Conservation (phyloP, 2,888 invertebrate genomes). For the Neoaliturus tenellus region DNA sequence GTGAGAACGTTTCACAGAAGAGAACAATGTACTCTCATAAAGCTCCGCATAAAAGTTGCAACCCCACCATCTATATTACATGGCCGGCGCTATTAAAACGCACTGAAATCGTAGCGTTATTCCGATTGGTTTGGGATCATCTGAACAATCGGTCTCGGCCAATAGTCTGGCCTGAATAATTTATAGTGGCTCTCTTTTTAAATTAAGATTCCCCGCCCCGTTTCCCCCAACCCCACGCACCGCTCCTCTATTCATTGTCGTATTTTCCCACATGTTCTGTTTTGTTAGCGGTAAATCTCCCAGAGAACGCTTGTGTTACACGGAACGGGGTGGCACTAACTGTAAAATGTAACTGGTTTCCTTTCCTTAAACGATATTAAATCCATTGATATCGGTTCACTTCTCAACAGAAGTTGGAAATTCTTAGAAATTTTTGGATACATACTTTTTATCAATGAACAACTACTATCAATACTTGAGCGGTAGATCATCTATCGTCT, state of each 20-base stretch:
- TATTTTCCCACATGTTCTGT: conserved; percentile 23
- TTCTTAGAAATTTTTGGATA: too few relatives aligned
- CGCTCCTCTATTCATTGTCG: conserved; percentile 10
- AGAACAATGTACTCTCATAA: conserved; percentile 53
- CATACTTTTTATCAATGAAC: too few relatives aligned
- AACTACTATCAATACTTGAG: too few relatives aligned
- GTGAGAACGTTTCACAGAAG: conserved; percentile 30
- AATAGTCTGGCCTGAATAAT: conserved; percentile 55
- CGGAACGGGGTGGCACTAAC: neutral
- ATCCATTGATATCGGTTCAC: too few relatives aligned
- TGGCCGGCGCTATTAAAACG: conserved; percentile 55
- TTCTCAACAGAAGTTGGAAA: too few relatives aligned
- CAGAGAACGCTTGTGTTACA: neutral
- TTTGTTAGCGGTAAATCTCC: neutral
- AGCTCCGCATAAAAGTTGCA: conserved; percentile 57
- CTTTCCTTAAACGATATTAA: neutral
- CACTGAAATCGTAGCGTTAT: conserved; percentile 54
- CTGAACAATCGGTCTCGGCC: conserved; percentile 56
- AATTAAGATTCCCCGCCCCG: conserved; percentile 51
- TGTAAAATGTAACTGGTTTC: neutral
- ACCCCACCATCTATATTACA: conserved; percentile 55
- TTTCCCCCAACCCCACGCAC: neutral
- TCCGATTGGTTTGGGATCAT: conserved; percentile 58
- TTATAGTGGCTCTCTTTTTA: conserved; percentile 53
- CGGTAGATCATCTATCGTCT: too few relatives aligned